phyloP scores from a whole-genome alignment of 2,888 invertebrate species.

The Spodoptera littoralis region DNA sequence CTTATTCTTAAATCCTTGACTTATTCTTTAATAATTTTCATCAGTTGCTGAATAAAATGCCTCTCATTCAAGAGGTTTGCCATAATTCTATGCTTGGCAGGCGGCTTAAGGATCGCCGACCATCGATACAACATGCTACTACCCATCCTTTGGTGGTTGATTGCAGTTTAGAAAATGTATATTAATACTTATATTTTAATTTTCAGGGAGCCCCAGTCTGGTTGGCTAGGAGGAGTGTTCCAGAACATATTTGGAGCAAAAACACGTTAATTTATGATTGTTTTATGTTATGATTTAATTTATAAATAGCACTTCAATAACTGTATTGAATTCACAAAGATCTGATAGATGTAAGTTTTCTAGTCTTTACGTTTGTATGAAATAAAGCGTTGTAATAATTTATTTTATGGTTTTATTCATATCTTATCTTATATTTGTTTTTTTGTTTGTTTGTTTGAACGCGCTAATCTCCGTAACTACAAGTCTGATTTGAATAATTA shows the following conservation, averaged over 20 bases:
- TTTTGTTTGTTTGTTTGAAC: too few species aligned
- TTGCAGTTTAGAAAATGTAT: not conserved
- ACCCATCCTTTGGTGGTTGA: too few species aligned
- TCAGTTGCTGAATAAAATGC: too few species aligned
- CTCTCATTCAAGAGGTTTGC: too few species aligned
- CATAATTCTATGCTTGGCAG: too few species aligned
- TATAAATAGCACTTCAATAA: not conserved
- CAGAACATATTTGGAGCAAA: slow-evolving; percentile 57
- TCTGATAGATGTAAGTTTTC: slow-evolving; percentile 58
- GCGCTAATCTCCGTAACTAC: too few species aligned
- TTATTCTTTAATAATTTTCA: too few species aligned
- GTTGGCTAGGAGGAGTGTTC: slow-evolving; percentile 77
- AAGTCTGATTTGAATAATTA: too few species aligned
- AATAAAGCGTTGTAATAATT: slow-evolving; percentile 42
- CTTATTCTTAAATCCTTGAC: too few species aligned
- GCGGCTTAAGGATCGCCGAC: too few species aligned
- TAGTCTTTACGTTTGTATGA: slow-evolving; percentile 48
- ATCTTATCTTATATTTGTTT: not conserved
- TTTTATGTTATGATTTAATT: slow-evolving; percentile 4
- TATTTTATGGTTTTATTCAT: slow-evolving; percentile 15
- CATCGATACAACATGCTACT: too few species aligned
- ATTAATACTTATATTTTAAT: slow-evolving; percentile 19
- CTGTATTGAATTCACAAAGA: slow-evolving; percentile 50
- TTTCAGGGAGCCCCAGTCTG: slow-evolving; percentile 79
- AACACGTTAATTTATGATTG: slow-evolving; percentile 21